Percentiles rank a stretch among this genome's conserved stretches.
phyloP scores from a whole-genome alignment of 1,140 invertebrate species.

The Delia radicum region DNA sequence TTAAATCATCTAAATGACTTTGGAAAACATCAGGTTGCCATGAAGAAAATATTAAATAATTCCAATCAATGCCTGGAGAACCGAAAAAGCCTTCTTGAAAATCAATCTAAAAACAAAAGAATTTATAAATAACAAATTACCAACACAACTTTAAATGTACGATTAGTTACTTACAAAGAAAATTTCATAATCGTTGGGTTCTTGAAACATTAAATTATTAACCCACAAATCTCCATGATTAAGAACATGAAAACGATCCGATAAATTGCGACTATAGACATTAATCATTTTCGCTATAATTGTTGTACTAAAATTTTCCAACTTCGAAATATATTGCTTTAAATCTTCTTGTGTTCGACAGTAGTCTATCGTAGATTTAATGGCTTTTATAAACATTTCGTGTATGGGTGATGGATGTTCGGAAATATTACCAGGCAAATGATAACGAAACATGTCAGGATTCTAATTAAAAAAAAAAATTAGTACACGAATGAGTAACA shows the following conservation, averaged over 20 bases:
- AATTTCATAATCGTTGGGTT: slow-evolving; percentile 55
- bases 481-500: no score
- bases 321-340: slow-evolving; percentile 53
- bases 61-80: slow-evolving; percentile 34
- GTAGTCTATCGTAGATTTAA: slow-evolving; percentile 31
- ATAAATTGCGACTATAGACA: slow-evolving; percentile 33
- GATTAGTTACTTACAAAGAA: slow-evolving; percentile 58
- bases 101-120: slow-evolving; percentile 26
- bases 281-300: slow-evolving; percentile 46
- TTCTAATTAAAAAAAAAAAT: no score
- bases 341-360: slow-evolving; percentile 28
- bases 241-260: slow-evolving; percentile 59
- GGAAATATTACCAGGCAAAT: slow-evolving; percentile 25
- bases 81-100: slow-evolving; percentile 35
- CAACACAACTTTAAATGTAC: neutral
- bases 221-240: slow-evolving; percentile 66
- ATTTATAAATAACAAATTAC: neutral
- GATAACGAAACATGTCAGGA: slow-evolving; percentile 43
- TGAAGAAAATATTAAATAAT: slow-evolving; percentile 32
- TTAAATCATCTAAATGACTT: slow-evolving; percentile 40
- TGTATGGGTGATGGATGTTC: slow-evolving; percentile 29
- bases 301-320: slow-evolving; percentile 43
- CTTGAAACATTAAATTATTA: slow-evolving; percentile 65
- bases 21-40: slow-evolving; percentile 26
- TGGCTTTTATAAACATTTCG: slow-evolving; percentile 23